phyloP scores from a whole-genome alignment of 2,113 vertebrate genomes.

The Rhabdomys dilectus region DNA sequence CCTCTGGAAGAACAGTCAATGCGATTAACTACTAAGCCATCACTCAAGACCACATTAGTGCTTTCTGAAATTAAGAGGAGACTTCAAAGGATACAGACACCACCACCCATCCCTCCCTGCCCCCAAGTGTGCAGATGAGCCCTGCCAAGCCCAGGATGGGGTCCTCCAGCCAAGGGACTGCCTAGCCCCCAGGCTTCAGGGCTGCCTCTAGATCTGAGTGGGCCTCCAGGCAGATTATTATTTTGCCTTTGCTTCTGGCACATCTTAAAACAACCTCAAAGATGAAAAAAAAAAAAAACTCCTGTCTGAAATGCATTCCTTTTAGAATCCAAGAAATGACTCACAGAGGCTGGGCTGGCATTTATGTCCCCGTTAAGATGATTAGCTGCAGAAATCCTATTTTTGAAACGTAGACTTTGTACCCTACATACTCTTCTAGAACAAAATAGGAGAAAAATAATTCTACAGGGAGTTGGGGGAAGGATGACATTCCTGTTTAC shows the following conservation, averaged over 20 bases:
- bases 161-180: neutral
- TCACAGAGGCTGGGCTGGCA: constrained; percentile 59
- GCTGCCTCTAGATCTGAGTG: neutral
- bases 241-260: constrained; percentile 65
- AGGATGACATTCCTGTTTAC: neutral
- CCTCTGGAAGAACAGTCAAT: neutral
- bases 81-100: accelerated
- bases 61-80: neutral
- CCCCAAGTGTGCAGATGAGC: neutral
- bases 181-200: neutral
- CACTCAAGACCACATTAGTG: neutral
- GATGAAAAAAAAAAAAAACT: constrained; percentile 46
- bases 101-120: neutral
- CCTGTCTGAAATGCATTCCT: constrained; percentile 46
- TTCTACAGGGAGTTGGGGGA: neutral
- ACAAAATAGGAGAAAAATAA: neutral
- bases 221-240: neutral
- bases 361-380: constrained; percentile 54
- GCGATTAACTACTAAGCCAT: neutral
- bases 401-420: constrained; percentile 69
- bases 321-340: constrained; percentile 69
- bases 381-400: constrained; percentile 71
- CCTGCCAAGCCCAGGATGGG: accelerated
- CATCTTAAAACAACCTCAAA: constrained; percentile 72
- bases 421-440: constrained; percentile 49